Base-by-base conservation (phyloP, 2,113 vertebrate genomes). In the Triplophysa siluroides region DNA sequence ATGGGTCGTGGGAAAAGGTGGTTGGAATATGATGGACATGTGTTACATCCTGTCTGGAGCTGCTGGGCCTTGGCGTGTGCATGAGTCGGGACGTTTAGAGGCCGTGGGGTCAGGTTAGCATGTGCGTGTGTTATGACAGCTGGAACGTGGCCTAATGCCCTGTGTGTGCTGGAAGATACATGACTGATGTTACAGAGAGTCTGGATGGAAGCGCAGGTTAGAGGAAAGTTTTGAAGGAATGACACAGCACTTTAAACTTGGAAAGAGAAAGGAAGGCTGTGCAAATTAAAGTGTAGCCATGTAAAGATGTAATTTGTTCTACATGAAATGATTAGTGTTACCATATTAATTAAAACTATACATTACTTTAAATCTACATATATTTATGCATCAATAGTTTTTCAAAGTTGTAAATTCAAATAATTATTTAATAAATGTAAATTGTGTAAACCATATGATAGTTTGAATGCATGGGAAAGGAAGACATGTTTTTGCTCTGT, bases 21-120 rank as follows among this genome's bases (percentile, higher is more conserved):
- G 79, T 47, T 33, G 78, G 90, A 91, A 91, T 90, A 88, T 89
- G 84, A 91, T 88, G 81, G 89, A 92, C 90, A 91, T 91, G 89
- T 91, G 90, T 85, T 85, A 90, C 84, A 89, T 92, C 90, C 91
- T 91, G 86, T 90, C 85, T 90, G 87, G 86, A 76, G 80, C 56
- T 18, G 76, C 83, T 83, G 85, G 23, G 78, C 21, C 21, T 72
- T 45, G 10, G 61, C 66, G 65, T 26, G 78, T 41, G 76, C 74
- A 74, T 67, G 26, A 67, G 71, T 68, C 16, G 69, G 77, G 83
- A 85, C 86, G 86, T 78, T 82, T 78, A 81, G 54, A 83, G 74
- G 65, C 76, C 61, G 21, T 64, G 16, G 80, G 83, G 84, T 85
- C 52, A 66, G 45, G 71, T 78, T 82, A 80, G 76, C 61, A 29